These are phyloP conservation scores for Vulpes ferrilata DNA, from an alignment of 2,113 vertebrate species.

Conservation along the genomic window DNA sequence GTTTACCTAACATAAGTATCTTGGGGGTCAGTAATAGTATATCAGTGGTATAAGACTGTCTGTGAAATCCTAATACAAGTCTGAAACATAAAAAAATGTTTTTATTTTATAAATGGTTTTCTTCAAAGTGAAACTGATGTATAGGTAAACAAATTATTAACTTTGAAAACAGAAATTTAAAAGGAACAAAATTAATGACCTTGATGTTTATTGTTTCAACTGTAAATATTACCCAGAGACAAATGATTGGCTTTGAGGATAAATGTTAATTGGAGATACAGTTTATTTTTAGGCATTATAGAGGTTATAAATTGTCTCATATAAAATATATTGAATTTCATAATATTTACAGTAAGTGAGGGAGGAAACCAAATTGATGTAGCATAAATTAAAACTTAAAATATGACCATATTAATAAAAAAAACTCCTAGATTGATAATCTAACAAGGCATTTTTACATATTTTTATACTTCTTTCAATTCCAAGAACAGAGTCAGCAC, in stretches of 20 bases:
- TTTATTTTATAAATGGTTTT: slow-evolving; percentile 18
- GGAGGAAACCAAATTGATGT: not conserved
- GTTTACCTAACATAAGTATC: not conserved
- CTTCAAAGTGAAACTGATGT: not conserved
- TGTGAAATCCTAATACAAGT: not conserved
- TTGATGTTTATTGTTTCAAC: not conserved
- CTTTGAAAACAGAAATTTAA: slow-evolving; percentile 2
- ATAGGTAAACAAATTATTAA: not conserved
- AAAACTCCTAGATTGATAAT: slow-evolving; percentile 43
- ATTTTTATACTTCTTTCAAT: slow-evolving; percentile 35
- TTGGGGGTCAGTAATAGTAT: not conserved
- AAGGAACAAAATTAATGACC: slow-evolving; percentile 33
- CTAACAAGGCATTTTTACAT: slow-evolving; percentile 55
- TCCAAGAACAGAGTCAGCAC: slow-evolving; percentile 73
- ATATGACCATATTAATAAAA: slow-evolving; percentile 19
- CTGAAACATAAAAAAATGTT: not conserved
- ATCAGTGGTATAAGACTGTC: not conserved
- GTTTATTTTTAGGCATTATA: not conserved
- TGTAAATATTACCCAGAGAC: slow-evolving; percentile 21
- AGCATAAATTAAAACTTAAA: slow-evolving; percentile 54
- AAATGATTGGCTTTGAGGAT: not conserved
- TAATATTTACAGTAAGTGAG: slow-evolving; percentile 39
- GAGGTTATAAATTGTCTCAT: not conserved
- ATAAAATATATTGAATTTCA: slow-evolving; percentile 52
- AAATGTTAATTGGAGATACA: not conserved